Percentiles rank a stretch among this genome's conserved stretches.
Evolutionary conservation across 2,888 invertebrate species (phyloP).

Genomic region (Cataglyphis rosenhaueri): DNA sequence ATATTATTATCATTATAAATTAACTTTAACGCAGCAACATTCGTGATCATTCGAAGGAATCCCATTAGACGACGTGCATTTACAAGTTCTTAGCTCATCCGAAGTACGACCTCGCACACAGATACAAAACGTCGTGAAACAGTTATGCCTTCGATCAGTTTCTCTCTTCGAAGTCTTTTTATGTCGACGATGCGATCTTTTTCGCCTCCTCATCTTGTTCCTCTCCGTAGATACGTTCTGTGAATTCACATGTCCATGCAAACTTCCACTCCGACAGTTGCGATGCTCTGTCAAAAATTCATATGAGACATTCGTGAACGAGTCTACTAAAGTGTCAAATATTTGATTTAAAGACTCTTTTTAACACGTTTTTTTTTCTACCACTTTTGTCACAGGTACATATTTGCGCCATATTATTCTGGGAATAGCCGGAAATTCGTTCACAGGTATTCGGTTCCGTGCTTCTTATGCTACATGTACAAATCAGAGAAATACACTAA

Average conservation of each 20-base stretch:
- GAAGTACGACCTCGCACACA: slow-evolving; percentile 55
- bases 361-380: neutral
- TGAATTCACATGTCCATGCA: slow-evolving; percentile 10
- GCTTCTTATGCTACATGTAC: slow-evolving; percentile 24
- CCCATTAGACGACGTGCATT: slow-evolving; percentile 23
- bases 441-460: neutral
- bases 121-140: slow-evolving; percentile 53
- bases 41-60: slow-evolving; percentile 31
- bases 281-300: slow-evolving; percentile 27
- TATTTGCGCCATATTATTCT: neutral
- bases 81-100: slow-evolving; percentile 28
- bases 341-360: neutral
- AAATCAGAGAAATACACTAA: neutral
- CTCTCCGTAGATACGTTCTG: neutral
- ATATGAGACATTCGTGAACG: neutral
- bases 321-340: neutral
- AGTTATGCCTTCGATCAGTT: slow-evolving; percentile 23
- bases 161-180: slow-evolving; percentile 43
- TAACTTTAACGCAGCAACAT: slow-evolving; percentile 50
- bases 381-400: slow-evolving; percentile 53
- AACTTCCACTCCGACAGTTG: neutral
- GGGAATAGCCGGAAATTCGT: neutral
- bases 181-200: slow-evolving; percentile 14
- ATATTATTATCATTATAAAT: slow-evolving; percentile 35
- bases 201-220: slow-evolving; percentile 21